These are phyloP conservation scores for Campoplex nolae DNA, from an alignment of 2,888 invertebrate species.

Conservation along the genomic window DNA sequence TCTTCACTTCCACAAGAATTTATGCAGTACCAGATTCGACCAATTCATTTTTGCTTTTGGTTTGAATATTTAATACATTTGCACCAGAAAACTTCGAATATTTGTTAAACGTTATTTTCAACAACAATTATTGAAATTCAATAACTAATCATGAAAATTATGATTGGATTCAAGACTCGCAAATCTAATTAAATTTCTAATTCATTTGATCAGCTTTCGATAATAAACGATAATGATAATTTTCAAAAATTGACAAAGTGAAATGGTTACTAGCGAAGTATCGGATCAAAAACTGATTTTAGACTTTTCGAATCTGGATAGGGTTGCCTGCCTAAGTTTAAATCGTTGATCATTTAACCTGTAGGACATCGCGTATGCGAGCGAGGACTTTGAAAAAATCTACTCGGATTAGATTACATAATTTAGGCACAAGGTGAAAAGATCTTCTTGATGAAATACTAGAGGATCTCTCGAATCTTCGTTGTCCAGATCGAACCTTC, in stretches of 20 bases:
- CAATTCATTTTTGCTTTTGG: background rate
- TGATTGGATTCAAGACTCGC: background rate
- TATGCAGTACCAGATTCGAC: background rate
- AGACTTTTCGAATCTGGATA: background rate
- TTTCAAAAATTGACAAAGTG: background rate
- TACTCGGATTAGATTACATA: slow-evolving; percentile 60
- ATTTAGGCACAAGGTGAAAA: slow-evolving; percentile 82
- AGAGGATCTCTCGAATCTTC: slow-evolving; percentile 46
- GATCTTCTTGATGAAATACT: slow-evolving; percentile 58
- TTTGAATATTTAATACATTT: background rate
- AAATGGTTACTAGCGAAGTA: background rate
- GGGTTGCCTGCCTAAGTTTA: background rate
- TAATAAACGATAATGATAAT: no score
- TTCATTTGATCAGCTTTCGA: no score
- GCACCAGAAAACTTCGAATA: background rate
- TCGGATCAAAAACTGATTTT: background rate
- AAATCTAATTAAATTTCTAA: no score
- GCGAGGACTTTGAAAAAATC: slow-evolving; percentile 49
- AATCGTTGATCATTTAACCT: background rate
- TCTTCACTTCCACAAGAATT: no score
- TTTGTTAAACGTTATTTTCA: background rate
- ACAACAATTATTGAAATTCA: no score
- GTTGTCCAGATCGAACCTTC: slow-evolving; percentile 51
- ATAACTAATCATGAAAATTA: background rate
- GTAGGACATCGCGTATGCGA: background rate